Evolutionary conservation across 2,888 invertebrate genomes (phyloP).

Genomic region (Encarsia formosa): DNA sequence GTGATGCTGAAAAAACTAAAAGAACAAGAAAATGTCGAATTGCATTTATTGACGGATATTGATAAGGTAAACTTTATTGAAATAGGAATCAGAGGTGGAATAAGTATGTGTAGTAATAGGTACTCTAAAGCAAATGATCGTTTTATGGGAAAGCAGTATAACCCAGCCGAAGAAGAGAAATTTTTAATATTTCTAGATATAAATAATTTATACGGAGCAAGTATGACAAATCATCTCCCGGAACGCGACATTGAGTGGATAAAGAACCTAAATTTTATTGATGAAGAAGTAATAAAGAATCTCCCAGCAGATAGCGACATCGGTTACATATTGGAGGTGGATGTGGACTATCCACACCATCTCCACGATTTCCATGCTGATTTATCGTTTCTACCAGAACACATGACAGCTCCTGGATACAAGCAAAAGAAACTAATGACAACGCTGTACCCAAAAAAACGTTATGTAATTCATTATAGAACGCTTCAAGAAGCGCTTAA

Average conservation of each 20-base stretch:
- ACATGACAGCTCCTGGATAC: background rate
- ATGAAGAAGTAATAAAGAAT: background rate
- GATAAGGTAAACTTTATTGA: background rate
- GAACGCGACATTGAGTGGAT: background rate
- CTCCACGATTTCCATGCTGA: slow-evolving; percentile 40
- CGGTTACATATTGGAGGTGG: slow-evolving; percentile 34
- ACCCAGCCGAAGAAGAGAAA: slow-evolving; percentile 21
- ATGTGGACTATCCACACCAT: slow-evolving; percentile 23
- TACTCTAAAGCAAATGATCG: slow-evolving; percentile 13
- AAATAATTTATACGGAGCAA: slow-evolving; percentile 44
- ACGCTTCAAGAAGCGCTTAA: slow-evolving; percentile 35
- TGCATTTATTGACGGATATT: slow-evolving; percentile 12
- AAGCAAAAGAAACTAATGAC: background rate
- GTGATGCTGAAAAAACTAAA: no score
- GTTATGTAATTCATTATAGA: slow-evolving; percentile 38
- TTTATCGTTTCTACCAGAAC: slow-evolving; percentile 35
- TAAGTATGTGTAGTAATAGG: slow-evolving; percentile 12
- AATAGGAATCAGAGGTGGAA: background rate
- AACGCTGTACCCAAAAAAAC: slow-evolving; percentile 11
- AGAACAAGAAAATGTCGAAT: no score
- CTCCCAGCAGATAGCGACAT: background rate
- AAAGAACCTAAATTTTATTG: background rate
- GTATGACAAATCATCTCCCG: slow-evolving; percentile 34
- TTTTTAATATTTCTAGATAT: slow-evolving; percentile 41
- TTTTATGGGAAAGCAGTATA: slow-evolving; percentile 13